These are phyloP conservation scores for Luscinia megarhynchos DNA, from an alignment of 2,797 vertebrate species.

Conservation along the genomic window DNA sequence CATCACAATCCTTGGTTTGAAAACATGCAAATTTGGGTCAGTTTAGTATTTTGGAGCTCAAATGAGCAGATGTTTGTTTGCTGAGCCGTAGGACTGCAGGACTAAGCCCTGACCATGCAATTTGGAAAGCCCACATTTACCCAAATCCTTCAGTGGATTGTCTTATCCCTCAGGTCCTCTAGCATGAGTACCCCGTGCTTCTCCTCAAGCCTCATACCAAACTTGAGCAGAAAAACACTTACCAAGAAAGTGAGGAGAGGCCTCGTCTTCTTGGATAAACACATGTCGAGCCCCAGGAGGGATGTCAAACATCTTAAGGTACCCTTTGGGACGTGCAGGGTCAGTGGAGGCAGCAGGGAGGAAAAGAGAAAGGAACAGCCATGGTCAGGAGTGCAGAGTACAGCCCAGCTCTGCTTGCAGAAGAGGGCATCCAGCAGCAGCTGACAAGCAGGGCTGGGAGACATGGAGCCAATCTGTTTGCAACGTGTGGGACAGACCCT, in stretches of 20 bases:
- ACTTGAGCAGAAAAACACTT: conserved; percentile 81
- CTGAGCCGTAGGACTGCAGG: background rate
- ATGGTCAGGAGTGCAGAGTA: conserved; percentile 75
- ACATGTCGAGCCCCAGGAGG: conserved; percentile 97
- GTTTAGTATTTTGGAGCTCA: background rate
- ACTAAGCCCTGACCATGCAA: background rate
- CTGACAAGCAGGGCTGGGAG: background rate
- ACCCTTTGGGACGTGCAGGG: conserved; percentile 87
- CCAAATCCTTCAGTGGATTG: background rate
- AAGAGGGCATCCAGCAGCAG: conserved; percentile 76
- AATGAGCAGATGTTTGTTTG: background rate
- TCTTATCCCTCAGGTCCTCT: background rate
- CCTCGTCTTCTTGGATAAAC: conserved; percentile 97
- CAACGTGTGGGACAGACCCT: background rate
- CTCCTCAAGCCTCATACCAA: background rate
- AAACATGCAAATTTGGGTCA: background rate
- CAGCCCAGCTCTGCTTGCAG: conserved; percentile 69
- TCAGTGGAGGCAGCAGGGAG: conserved; percentile 64
- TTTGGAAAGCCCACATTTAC: background rate
- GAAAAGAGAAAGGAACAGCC: conserved; percentile 83
- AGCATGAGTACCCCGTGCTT: background rate
- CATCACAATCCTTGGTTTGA: background rate
- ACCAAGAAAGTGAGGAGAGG: conserved; percentile 98
- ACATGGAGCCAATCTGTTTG: conserved; percentile 16
- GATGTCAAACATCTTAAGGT: conserved; percentile 99